phyloP scores from a whole-genome alignment of 2,888 invertebrate genomes.

The Pecten maximus region DNA sequence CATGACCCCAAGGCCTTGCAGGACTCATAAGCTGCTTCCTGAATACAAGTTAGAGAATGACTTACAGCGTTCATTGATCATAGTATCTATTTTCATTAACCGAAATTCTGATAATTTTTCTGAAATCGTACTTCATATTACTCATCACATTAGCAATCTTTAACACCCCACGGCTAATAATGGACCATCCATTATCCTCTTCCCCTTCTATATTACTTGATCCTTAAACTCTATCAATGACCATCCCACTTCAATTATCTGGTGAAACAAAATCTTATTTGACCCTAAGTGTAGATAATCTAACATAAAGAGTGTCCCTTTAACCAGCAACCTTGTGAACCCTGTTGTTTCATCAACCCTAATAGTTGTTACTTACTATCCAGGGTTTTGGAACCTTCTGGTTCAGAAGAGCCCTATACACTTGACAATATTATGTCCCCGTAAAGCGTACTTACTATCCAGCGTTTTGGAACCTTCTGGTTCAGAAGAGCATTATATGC shows the following conservation, averaged over 20 bases:
- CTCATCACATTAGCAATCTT: not conserved
- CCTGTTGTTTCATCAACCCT: no score
- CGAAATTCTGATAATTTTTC: not conserved
- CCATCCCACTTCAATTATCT: no score
- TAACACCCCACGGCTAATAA: no score
- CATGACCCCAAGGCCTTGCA: conserved; percentile 80
- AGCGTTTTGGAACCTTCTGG: conserved; percentile 79
- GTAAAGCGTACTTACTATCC: conserved; percentile 73
- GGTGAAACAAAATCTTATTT: no score
- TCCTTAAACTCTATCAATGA: not conserved
- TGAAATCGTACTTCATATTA: not conserved
- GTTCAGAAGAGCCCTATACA: conserved; percentile 78
- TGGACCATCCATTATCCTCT: no score
- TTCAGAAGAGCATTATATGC: conserved; percentile 79
- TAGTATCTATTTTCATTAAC: not conserved
- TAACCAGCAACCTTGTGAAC: no score
- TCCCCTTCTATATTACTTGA: not conserved
- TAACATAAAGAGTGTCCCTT: no score
- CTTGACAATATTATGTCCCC: conserved; percentile 53
- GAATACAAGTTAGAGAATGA: conserved; percentile 51
- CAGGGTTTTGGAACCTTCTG: conserved; percentile 80
- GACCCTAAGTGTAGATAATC: no score
- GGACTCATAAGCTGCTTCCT: conserved; percentile 80
- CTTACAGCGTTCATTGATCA: not conserved
- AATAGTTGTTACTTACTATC: conserved; percentile 70